A percentile compares a stretch with the other conserved stretches of the same genome.
Evolutionary conservation across 1,140 invertebrate genomes (phyloP).

Genomic region (Sycophaga agraensis): DNA sequence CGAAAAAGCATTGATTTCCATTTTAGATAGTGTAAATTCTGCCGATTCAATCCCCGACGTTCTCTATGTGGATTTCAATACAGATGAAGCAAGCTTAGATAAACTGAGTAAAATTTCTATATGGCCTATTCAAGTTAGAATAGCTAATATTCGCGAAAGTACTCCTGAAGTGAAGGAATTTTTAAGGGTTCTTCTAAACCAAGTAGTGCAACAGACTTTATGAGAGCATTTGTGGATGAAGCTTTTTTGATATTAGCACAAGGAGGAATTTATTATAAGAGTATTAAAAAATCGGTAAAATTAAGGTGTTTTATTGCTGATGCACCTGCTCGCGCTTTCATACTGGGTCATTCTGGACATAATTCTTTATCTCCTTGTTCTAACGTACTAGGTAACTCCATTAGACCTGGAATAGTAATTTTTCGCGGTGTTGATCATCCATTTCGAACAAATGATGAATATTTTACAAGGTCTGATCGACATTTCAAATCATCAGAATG

Average conservation of each 20-base stretch:
- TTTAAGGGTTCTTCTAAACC: conserved; percentile 26
- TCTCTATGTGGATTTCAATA: too few species aligned
- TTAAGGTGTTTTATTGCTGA: too few species aligned
- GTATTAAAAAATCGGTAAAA: not conserved
- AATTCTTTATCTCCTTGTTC: too few species aligned
- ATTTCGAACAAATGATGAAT: conserved; percentile 21
- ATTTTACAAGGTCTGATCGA: conserved; percentile 18
- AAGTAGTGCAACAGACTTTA: conserved; percentile 11
- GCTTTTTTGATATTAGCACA: not conserved
- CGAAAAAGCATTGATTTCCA: too few species aligned
- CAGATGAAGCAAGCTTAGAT: too few species aligned
- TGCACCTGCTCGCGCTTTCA: too few species aligned
- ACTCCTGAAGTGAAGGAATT: conserved; percentile 20
- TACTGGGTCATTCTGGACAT: too few species aligned
- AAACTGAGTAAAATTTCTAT: too few species aligned
- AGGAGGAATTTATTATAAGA: conserved; percentile 11
- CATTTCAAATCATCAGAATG: too few species aligned
- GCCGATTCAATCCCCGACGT: too few species aligned
- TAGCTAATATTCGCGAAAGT: not conserved
- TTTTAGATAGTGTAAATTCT: too few species aligned
- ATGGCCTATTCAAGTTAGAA: too few species aligned
- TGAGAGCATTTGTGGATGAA: conserved; percentile 4
- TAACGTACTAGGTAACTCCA: not conserved
- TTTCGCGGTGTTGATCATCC: not conserved
- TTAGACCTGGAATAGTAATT: not conserved